Conservation (phyloP, 2,888 invertebrate genomes). For the Eristalinus sepulchralis region DNA sequence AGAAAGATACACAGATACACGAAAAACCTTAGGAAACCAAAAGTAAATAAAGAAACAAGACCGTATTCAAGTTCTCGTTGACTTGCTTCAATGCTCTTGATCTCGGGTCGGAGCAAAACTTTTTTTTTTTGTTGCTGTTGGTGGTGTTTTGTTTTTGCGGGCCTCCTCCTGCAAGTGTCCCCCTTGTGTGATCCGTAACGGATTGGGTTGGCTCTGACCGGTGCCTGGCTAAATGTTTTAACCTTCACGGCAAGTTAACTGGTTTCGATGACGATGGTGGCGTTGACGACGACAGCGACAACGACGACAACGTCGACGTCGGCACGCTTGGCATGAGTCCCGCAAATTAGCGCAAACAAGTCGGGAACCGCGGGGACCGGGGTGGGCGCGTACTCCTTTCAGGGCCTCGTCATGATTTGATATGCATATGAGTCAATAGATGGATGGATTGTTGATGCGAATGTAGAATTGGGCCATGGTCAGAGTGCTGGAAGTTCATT, state of each 20-base stretch:
- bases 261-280: constrained; percentile 24
- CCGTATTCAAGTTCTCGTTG: constrained; percentile 13
- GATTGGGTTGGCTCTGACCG: constrained; percentile 10
- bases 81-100: constrained; percentile 33
- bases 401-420: constrained; percentile 3
- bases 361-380: neutral
- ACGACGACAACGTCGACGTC: neutral
- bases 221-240: constrained; percentile 25
- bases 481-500: neutral
- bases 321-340: constrained; percentile 19
- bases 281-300: neutral
- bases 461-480: neutral
- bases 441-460: neutral
- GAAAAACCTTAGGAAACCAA: constrained; percentile 11
- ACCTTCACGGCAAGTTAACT: constrained; percentile 44
- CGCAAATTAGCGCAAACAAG: constrained; percentile 14
- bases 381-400: neutral
- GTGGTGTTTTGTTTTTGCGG: constrained; percentile 23
- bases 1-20: constrained; percentile 13
- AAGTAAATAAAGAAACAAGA: constrained; percentile 1
- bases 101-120: neutral
- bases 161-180: constrained; percentile 14
- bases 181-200: constrained; percentile 7
- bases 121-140: neutral
- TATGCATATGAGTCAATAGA: constrained; percentile 5